A percentile compares a stretch with the other conserved stretches of the same genome.
These are phyloP conservation scores for roundworm (Caenorhabditis elegans) DNA, from an alignment of 1,140 invertebrate species.

Conservation along the genomic window WBcel235 BX284606.5:7745501-7746000, in stretches of 20 bases:
- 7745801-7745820: too few species aligned
- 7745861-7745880: neutral
- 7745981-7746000: neutral
- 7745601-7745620: neutral
- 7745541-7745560: neutral
- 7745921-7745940: too few species aligned
- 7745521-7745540: neutral
- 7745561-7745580: neutral
- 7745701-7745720: neutral
- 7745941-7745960: neutral
- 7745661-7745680: too few species aligned
- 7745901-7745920: neutral
- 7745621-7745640: neutral
- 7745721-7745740: neutral
- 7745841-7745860: neutral
- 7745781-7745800: too few species aligned
- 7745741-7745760: neutral
- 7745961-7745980: neutral
- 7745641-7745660: slow-evolving; percentile 1
- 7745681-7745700: too few species aligned
- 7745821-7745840: slow-evolving; percentile 14
- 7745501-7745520: slow-evolving; percentile 10
- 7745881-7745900: neutral
- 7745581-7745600: neutral
- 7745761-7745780: neutral